phyloP scores from a whole-genome alignment of 2,113 vertebrate species.

The Solea senegalensis region DNA sequence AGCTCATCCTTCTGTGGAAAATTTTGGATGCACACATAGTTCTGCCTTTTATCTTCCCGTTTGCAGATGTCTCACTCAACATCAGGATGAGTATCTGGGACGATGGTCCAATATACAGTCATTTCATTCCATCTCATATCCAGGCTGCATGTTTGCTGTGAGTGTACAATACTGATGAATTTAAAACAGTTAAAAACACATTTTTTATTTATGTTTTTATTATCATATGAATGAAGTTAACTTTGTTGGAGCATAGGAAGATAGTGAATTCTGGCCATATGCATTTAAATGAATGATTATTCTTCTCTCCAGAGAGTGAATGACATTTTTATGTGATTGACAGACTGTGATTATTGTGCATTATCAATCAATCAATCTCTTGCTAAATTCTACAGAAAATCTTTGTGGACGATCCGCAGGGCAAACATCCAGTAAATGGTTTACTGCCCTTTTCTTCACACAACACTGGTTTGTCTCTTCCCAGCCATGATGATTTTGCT shows the following conservation, averaged over 20 bases:
- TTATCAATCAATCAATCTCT: slow-evolving; percentile 44
- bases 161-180: background rate
- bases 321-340: slow-evolving; percentile 33
- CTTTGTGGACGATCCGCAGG: slow-evolving; percentile 49
- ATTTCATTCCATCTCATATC: slow-evolving; percentile 30
- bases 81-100: slow-evolving; percentile 65
- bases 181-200: too few species aligned
- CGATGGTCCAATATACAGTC: slow-evolving; percentile 23
- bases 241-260: background rate
- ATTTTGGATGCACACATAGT: slow-evolving; percentile 55
- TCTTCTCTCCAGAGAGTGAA: slow-evolving; percentile 11
- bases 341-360: slow-evolving; percentile 27
- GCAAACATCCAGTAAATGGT: slow-evolving; percentile 55
- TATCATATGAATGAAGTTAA: too few species aligned
- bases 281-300: background rate
- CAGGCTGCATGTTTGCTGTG: slow-evolving; percentile 20
- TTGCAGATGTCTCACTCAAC: slow-evolving; percentile 65
- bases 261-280: slow-evolving; percentile 7
- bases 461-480: background rate
- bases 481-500: slow-evolving; percentile 1
- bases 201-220: too few species aligned
- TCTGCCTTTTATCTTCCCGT: slow-evolving; percentile 71
- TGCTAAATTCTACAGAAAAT: slow-evolving; percentile 43
- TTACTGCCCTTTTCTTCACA: slow-evolving; percentile 9
- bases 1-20: slow-evolving; percentile 73